Percentiles rank a stretch among this genome's conserved stretches.
These are phyloP conservation scores for Salminus brasiliensis DNA, from an alignment of 2,113 vertebrate species.

Conservation along the genomic window DNA sequence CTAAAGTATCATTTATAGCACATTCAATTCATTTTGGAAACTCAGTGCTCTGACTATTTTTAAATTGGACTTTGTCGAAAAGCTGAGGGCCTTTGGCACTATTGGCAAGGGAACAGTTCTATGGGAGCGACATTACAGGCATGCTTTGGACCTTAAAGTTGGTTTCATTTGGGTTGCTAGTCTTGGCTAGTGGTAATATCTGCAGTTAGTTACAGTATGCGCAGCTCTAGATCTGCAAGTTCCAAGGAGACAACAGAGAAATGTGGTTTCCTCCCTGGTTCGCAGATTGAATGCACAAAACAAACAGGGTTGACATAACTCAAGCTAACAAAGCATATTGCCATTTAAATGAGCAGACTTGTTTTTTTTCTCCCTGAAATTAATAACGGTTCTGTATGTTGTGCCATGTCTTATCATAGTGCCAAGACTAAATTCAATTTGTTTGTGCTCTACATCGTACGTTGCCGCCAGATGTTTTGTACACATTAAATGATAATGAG, in stretches of 20 bases:
- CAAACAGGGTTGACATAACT: conserved; percentile 47
- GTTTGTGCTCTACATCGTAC: conserved; percentile 52
- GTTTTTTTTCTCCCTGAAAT: conserved; percentile 32
- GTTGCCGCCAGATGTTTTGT: conserved; percentile 54
- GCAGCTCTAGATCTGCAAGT: conserved; percentile 31
- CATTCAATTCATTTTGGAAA: conserved; percentile 49
- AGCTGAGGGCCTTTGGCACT: conserved; percentile 54
- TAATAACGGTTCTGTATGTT: conserved; percentile 43
- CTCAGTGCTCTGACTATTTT: conserved; percentile 43
- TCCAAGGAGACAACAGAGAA: conserved; percentile 32
- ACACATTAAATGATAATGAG: conserved; percentile 57
- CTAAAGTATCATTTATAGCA: conserved; percentile 58
- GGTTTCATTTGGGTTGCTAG: conserved; percentile 30
- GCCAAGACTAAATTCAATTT: conserved; percentile 34
- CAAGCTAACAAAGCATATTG: conserved; percentile 41
- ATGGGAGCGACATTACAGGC: conserved; percentile 29
- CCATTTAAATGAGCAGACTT: conserved; percentile 44
- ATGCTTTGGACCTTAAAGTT: conserved; percentile 39
- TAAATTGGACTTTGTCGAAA: conserved; percentile 36
- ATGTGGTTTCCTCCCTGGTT: neutral
- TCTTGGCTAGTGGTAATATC: conserved; percentile 15
- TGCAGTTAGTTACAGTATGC: conserved; percentile 26
- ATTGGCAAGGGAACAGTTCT: conserved; percentile 18
- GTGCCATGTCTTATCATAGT: conserved; percentile 35
- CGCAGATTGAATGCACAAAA: conserved; percentile 22